Evolutionary conservation across 2,797 vertebrate species (phyloP).

Genomic region (Chelon auratus): DNA sequence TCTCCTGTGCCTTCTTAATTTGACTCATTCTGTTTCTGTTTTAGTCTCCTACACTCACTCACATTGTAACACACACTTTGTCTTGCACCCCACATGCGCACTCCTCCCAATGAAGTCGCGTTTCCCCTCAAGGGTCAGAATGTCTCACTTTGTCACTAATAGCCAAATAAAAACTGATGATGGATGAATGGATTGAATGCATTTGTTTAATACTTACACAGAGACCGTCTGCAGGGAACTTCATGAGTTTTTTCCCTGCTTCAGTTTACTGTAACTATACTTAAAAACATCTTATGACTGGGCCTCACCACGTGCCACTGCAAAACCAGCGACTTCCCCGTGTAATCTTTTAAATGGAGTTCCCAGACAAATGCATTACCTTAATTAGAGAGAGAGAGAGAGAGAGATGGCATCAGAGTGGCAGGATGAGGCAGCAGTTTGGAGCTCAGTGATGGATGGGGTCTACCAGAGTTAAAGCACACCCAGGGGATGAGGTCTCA

Average conservation of each 20-base stretch:
- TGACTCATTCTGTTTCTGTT: conserved; percentile 19
- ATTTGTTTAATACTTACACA: background rate
- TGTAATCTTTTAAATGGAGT: conserved; percentile 44
- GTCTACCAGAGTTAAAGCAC: conserved; percentile 2
- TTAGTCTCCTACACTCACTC: conserved; percentile 22
- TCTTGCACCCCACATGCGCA: background rate
- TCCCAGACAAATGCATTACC: conserved; percentile 51
- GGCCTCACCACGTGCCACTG: background rate
- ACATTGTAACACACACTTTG: background rate
- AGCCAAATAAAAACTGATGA: conserved; percentile 21
- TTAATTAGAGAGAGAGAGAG: conserved; percentile 52
- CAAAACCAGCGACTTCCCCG: background rate
- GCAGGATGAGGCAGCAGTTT: conserved; percentile 62
- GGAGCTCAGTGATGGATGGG: conserved; percentile 59
- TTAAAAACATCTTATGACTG: background rate
- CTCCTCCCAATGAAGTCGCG: background rate
- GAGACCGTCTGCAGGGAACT: background rate
- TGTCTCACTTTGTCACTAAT: conserved; percentile 44
- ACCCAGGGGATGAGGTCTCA: conserved; percentile 46
- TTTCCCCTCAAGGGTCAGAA: conserved; percentile 27
- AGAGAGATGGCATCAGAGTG: background rate
- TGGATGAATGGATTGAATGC: conserved; percentile 5
- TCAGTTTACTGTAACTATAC: background rate
- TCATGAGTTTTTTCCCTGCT: background rate
- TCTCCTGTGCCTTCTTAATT: conserved; percentile 24